Evolutionary conservation across 1,140 invertebrate genomes (phyloP).

Genomic region (Ladona fulva): DNA sequence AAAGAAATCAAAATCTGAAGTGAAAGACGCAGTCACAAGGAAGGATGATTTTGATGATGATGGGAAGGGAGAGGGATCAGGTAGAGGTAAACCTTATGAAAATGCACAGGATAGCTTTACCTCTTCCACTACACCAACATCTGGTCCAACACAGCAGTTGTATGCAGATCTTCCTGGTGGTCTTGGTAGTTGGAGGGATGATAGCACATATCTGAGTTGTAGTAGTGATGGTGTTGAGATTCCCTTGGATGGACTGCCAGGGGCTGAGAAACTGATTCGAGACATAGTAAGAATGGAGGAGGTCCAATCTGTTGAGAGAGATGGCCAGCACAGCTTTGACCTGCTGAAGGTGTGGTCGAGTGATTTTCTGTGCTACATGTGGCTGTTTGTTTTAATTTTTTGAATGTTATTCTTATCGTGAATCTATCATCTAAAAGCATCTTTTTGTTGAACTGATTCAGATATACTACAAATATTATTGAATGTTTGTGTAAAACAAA

Average conservation of each 20-base stretch:
- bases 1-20: background rate
- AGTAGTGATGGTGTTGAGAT: background rate
- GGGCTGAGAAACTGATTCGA: background rate
- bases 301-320: background rate
- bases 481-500: too few relatives aligned
- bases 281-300: background rate
- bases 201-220: slow-evolving; percentile 63
- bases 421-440: background rate
- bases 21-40: slow-evolving; percentile 33
- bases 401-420: background rate
- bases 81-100: background rate
- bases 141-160: slow-evolving; percentile 48
- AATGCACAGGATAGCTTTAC: background rate
- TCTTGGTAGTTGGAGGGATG: slow-evolving; percentile 70
- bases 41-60: slow-evolving; percentile 48
- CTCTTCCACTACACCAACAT: slow-evolving; percentile 17
- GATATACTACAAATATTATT: too few relatives aligned
- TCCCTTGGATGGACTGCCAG: background rate
- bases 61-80: slow-evolving; percentile 44
- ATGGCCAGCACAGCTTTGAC: background rate
- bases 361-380: background rate
- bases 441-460: background rate
- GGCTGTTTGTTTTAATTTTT: background rate
- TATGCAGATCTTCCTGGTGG: slow-evolving; percentile 65
- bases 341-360: background rate